Conservation (phyloP, 2,113 vertebrate genomes). For the Thomomys bottae region DNA sequence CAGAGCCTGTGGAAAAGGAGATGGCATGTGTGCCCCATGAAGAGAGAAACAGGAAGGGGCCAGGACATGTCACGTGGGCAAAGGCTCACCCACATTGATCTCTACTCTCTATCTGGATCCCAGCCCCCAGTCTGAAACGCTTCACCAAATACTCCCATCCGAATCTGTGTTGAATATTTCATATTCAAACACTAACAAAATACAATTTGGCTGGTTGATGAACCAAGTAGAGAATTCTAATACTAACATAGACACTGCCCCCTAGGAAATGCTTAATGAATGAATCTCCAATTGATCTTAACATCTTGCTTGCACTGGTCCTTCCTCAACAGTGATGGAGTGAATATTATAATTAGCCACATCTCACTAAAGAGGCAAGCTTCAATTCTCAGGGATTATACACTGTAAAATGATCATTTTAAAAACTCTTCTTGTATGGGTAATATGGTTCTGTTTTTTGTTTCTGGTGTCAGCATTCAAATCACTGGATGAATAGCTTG, state of each 20-base stretch:
- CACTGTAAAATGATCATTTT: background rate
- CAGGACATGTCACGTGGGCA: too few species aligned
- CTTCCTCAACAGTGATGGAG: background rate
- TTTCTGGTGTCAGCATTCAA: background rate
- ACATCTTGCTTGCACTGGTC: background rate
- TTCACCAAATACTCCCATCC: too few species aligned
- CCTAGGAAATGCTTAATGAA: conserved; percentile 10
- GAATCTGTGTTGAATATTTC: too few species aligned
- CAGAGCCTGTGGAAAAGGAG: too few species aligned
- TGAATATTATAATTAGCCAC: background rate
- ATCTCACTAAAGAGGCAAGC: background rate
- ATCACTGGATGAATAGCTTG: background rate
- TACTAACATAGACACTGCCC: background rate
- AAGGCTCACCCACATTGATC: too few species aligned
- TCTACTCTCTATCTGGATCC: too few species aligned
- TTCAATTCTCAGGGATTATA: background rate
- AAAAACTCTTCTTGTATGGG: background rate
- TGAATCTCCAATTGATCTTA: conserved; percentile 31
- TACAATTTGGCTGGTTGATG: background rate
- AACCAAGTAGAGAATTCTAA: background rate
- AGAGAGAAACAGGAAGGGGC: too few species aligned
- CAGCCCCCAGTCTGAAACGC: too few species aligned
- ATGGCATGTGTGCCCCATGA: too few species aligned
- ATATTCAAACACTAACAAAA: too few species aligned
- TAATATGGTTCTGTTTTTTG: background rate